phyloP scores from a whole-genome alignment of 2,797 vertebrate genomes.

The Leptodactylus fallax region DNA sequence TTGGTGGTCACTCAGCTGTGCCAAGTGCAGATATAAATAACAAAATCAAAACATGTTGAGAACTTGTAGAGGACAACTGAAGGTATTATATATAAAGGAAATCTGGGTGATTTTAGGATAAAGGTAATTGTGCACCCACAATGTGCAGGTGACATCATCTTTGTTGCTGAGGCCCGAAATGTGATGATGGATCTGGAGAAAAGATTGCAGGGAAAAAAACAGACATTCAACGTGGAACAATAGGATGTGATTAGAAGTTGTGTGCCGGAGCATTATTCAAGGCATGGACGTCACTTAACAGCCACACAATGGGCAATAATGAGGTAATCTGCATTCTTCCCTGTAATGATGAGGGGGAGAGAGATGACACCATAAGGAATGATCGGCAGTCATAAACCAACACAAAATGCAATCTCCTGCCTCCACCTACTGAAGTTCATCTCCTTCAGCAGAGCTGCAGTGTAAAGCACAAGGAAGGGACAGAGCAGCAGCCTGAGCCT shows the following conservation, averaged over 20 bases:
- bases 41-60: no score
- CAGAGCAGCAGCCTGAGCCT: no score
- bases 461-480: background rate
- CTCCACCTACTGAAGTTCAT: background rate
- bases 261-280: background rate
- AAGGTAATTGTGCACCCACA: background rate
- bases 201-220: background rate
- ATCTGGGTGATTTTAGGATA: no score
- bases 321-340: background rate
- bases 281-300: background rate
- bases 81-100: background rate
- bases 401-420: background rate
- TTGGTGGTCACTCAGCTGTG: background rate
- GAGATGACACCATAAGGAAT: background rate
- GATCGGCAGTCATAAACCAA: background rate
- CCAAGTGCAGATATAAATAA: background rate
- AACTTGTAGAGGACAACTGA: no score
- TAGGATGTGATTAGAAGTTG: background rate
- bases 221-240: background rate
- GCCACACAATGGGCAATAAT: slow-evolving; percentile 9
- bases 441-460: background rate
- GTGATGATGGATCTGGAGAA: background rate
- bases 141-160: background rate
- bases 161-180: background rate
- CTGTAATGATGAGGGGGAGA: background rate